These are phyloP conservation scores for Drosophila varians DNA, from an alignment of 1,140 invertebrate genomes.

Conservation along the genomic window DNA sequence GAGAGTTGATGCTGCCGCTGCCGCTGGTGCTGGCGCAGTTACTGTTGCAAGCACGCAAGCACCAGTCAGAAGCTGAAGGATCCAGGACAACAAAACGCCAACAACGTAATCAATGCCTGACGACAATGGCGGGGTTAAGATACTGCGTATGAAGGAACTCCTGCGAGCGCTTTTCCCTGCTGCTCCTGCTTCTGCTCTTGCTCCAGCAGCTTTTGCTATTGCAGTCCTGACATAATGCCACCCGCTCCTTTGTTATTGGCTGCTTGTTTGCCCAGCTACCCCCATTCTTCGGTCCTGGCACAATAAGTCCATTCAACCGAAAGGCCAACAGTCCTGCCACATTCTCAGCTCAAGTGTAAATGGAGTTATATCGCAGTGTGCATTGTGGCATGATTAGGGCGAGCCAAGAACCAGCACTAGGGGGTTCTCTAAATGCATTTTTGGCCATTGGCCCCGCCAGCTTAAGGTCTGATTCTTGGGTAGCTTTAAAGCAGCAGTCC, in stretches of 20 bases:
- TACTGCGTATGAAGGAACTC: slow-evolving; percentile 34
- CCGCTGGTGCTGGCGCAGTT: slow-evolving; percentile 1
- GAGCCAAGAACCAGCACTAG: not conserved
- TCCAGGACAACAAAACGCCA: slow-evolving; percentile 33
- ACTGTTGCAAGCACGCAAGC: slow-evolving; percentile 35
- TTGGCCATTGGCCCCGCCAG: slow-evolving; percentile 56
- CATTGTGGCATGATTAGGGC: slow-evolving; percentile 36
- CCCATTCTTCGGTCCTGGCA: slow-evolving; percentile 12
- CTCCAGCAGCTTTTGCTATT: slow-evolving; percentile 14
- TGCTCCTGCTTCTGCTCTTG: not conserved
- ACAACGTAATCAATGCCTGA: slow-evolving; percentile 67
- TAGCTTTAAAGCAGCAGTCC: slow-evolving; percentile 26
- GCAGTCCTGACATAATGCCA: slow-evolving; percentile 48
- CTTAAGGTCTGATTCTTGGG: slow-evolving; percentile 38
- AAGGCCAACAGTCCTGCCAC: slow-evolving; percentile 55
- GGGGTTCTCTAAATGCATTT: slow-evolving; percentile 44
- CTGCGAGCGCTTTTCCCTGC: no score
- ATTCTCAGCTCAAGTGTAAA: slow-evolving; percentile 57
- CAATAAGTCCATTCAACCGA: slow-evolving; percentile 75
- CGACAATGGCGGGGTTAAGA: slow-evolving; percentile 64
- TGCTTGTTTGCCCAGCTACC: slow-evolving; percentile 61
- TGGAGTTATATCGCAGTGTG: slow-evolving; percentile 52
- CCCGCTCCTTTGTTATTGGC: slow-evolving; percentile 61
- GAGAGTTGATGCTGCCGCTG: slow-evolving; percentile 21
- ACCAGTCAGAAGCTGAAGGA: slow-evolving; percentile 10